These are phyloP conservation scores for Hippocampus zosterae DNA, from an alignment of 2,113 vertebrate species.

Conservation along the genomic window DNA sequence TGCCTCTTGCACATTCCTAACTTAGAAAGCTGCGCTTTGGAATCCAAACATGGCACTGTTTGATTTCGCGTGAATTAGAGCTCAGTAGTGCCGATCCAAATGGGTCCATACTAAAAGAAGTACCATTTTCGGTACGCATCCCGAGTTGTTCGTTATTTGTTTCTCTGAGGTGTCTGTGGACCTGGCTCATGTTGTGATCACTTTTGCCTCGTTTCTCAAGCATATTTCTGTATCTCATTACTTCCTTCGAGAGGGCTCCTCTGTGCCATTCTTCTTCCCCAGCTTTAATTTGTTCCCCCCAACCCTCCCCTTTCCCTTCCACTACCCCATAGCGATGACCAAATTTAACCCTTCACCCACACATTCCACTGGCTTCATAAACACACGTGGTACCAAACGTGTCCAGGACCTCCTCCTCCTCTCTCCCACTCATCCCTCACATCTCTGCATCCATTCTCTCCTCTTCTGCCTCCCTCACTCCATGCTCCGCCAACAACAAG, in stretches of 20 bases:
- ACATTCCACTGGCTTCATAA: constrained; percentile 53
- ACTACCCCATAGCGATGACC: constrained; percentile 19
- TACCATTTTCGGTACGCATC: no score
- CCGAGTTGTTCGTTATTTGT: no score
- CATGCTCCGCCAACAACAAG: constrained; percentile 60
- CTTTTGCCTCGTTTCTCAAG: constrained; percentile 15
- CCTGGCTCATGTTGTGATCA: constrained; percentile 26
- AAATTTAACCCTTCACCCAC: constrained; percentile 55
- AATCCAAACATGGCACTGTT: no score
- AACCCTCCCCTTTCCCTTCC: not conserved
- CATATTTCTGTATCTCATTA: constrained; percentile 51
- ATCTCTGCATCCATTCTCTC: constrained; percentile 36
- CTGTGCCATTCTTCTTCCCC: constrained; percentile 35
- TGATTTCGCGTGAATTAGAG: no score
- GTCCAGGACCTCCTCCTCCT: constrained; percentile 28
- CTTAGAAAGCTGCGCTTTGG: no score
- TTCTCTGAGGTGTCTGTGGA: not conserved
- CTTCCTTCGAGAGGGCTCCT: constrained; percentile 49
- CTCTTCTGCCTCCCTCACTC: constrained; percentile 26
- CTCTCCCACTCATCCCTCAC: constrained; percentile 33
- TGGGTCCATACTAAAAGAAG: no score
- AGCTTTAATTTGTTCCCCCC: constrained; percentile 42
- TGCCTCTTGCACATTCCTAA: no score
- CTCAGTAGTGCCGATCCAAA: no score
- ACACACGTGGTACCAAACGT: constrained; percentile 44